Percentiles rank a stretch among this genome's conserved stretches.
These are phyloP conservation scores for Noturus placidus DNA, from an alignment of 2,113 vertebrate species.

Conservation along the genomic window DNA sequence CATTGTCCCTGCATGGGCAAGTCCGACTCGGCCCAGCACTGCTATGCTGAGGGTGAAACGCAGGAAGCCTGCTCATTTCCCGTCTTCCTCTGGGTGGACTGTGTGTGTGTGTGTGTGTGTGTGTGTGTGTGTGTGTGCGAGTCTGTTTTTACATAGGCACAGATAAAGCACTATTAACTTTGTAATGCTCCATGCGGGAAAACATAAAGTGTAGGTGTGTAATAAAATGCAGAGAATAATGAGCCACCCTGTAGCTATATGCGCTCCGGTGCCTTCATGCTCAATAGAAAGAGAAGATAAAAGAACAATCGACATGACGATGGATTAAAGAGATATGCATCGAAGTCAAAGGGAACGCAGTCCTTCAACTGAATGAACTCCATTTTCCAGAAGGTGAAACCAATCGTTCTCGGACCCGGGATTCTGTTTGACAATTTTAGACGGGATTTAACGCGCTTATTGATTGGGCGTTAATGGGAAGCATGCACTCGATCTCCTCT, in stretches of 20 bases:
- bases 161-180: conserved; percentile 8
- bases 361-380: neutral
- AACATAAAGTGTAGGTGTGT: conserved; percentile 13
- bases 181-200: neutral
- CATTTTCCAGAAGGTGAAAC: neutral
- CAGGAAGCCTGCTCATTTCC: conserved; percentile 53
- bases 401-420: no score
- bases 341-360: neutral
- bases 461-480: neutral
- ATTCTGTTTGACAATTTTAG: neutral
- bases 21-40: conserved; percentile 19
- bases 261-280: neutral
- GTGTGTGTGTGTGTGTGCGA: conserved; percentile 21
- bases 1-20: conserved; percentile 18
- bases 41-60: conserved; percentile 39
- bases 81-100: conserved; percentile 49
- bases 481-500: neutral
- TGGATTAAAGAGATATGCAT: neutral
- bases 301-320: neutral
- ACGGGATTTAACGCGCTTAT: neutral
- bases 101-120: conserved; percentile 21
- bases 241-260: neutral
- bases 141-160: conserved; percentile 12
- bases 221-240: neutral
- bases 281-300: neutral